Conservation (phyloP, 1,140 invertebrate genomes). For the Drosophila pectinifera region DNA sequence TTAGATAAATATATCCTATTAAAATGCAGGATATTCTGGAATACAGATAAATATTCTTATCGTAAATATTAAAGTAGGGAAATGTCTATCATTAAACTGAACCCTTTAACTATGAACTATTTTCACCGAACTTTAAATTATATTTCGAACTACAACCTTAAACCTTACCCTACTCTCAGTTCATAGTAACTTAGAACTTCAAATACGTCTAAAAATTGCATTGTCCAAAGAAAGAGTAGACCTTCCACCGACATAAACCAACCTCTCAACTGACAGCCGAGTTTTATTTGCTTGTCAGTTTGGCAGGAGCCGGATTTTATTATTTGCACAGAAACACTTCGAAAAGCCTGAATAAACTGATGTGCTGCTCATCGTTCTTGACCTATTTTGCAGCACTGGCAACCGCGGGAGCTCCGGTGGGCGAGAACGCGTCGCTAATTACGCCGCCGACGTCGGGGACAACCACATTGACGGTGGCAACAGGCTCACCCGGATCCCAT, state of each 20-base stretch:
- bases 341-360: conserved; percentile 31
- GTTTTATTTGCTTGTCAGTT: conserved; percentile 21
- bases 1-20: too few relatives aligned
- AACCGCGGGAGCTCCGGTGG: conserved; percentile 42
- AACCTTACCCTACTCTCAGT: too few relatives aligned
- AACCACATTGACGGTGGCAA: conserved; percentile 11
- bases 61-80: too few relatives aligned
- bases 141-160: too few relatives aligned
- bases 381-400: conserved; percentile 69
- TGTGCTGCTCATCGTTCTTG: conserved; percentile 52
- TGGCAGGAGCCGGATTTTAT: conserved; percentile 5
- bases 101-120: too few relatives aligned
- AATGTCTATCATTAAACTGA: too few relatives aligned
- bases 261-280: conserved; percentile 10
- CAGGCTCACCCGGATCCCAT: conserved; percentile 9
- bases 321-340: conserved; percentile 20
- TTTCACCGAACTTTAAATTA: too few relatives aligned
- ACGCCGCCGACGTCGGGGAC: conserved; percentile 36
- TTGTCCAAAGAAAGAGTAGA: background rate
- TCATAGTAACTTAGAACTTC: too few relatives aligned
- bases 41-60: too few relatives aligned
- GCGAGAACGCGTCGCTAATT: conserved; percentile 68
- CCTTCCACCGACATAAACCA: background rate
- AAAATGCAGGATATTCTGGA: too few relatives aligned
- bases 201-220: too few relatives aligned